These are phyloP conservation scores for Aphis gossypii DNA, from an alignment of 1,140 invertebrate species.

Conservation along the genomic window DNA sequence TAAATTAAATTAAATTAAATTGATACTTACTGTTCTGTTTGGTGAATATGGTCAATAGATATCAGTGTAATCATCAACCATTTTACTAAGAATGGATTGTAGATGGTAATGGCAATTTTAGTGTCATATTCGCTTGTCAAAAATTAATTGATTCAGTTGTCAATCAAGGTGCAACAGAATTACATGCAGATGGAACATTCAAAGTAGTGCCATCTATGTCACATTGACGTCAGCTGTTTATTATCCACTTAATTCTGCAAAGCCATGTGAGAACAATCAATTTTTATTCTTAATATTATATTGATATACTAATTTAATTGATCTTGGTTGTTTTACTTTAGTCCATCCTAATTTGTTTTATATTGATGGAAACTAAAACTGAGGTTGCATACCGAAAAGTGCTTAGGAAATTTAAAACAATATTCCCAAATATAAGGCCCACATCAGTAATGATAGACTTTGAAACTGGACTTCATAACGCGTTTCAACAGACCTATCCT, in stretches of 20 bases:
- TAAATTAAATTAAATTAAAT: too few relatives aligned
- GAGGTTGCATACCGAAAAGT: not conserved
- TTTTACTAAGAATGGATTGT: slow-evolving; percentile 7
- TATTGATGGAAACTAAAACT: not conserved
- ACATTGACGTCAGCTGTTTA: too few relatives aligned
- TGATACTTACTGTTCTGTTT: too few relatives aligned
- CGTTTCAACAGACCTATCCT: not conserved
- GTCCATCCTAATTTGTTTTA: too few relatives aligned
- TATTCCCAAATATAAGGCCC: not conserved
- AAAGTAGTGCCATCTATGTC: too few relatives aligned
- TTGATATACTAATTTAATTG: not conserved
- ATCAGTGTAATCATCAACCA: not conserved
- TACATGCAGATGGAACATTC: too few relatives aligned
- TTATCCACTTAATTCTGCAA: not conserved
- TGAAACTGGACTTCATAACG: not conserved
- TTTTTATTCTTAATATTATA: not conserved
- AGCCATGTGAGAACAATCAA: not conserved
- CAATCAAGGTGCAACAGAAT: not conserved
- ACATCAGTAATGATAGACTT: not conserved
- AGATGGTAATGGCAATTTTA: not conserved
- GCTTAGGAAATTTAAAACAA: not conserved
- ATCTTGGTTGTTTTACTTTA: not conserved
- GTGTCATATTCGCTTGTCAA: not conserved
- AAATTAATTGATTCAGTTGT: not conserved
- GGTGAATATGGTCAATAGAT: too few relatives aligned